Evolutionary conservation across 2,797 vertebrate species (phyloP).

Genomic region (Sebastiscus albofasciatus): DNA sequence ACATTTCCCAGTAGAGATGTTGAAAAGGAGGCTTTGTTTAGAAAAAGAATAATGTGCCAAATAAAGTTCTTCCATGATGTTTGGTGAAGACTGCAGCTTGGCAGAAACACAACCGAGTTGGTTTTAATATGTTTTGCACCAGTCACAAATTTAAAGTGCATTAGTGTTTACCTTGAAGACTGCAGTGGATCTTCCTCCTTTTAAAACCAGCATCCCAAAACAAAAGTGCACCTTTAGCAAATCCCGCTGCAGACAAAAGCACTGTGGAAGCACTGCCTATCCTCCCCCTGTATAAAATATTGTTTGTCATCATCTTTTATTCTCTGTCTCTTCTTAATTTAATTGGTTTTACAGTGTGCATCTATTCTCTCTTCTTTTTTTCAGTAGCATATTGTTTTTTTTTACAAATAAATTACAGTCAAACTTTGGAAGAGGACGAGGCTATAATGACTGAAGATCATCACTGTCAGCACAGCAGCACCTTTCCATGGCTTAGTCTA

Average conservation of each 20-base stretch:
- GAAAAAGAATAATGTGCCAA: not conserved
- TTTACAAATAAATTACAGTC: not conserved
- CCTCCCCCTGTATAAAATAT: not conserved
- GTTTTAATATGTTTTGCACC: constrained; percentile 22
- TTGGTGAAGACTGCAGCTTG: constrained; percentile 6
- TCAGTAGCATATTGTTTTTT: not conserved
- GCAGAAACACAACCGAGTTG: not conserved
- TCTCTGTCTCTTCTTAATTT: not conserved
- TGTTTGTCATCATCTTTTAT: constrained; percentile 22
- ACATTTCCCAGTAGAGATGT: not conserved
- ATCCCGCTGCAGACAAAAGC: constrained; percentile 29
- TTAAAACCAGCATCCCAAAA: constrained; percentile 10
- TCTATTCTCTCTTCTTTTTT: not conserved
- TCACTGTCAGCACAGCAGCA: not conserved
- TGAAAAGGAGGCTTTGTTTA: not conserved
- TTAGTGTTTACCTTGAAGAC: constrained; percentile 35
- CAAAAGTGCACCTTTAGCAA: constrained; percentile 45
- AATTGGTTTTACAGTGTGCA: not conserved
- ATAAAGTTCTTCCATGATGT: not conserved
- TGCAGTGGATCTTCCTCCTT: constrained; percentile 22
- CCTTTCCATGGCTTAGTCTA: not conserved
- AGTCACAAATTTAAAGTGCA: constrained; percentile 19
- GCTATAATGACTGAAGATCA: not conserved
- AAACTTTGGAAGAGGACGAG: not conserved
- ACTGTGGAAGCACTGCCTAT: not conserved